These are phyloP conservation scores for Stenoptilia bipunctidactyla DNA, from an alignment of 2,888 invertebrate genomes.

Conservation along the genomic window DNA sequence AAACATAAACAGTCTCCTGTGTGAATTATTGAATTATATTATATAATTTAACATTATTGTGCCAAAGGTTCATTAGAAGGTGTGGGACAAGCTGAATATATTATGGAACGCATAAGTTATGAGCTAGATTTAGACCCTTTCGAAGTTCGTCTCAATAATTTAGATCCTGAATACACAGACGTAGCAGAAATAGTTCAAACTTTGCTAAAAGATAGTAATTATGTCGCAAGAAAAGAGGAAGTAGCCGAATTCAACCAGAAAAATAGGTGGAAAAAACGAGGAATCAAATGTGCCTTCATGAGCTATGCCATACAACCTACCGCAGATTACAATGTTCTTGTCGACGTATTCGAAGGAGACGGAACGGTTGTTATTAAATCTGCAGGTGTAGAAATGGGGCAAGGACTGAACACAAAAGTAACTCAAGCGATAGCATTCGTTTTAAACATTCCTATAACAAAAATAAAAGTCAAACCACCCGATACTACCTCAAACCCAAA, in stretches of 20 bases:
- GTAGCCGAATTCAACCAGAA: constrained; percentile 73
- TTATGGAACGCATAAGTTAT: constrained; percentile 16
- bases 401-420: constrained; percentile 82
- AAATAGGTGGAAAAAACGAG: constrained; percentile 85
- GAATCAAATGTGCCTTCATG: constrained; percentile 77
- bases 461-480: constrained; percentile 75
- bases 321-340: constrained; percentile 68
- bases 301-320: constrained; percentile 71
- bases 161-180: constrained; percentile 9
- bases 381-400: constrained; percentile 83
- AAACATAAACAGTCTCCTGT: neutral
- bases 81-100: constrained; percentile 1
- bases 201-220: constrained; percentile 49
- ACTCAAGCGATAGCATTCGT: constrained; percentile 76
- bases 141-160: constrained; percentile 12
- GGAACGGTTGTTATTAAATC: constrained; percentile 79
- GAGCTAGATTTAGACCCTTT: constrained; percentile 14
- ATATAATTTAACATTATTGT: no score
- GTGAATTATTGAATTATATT: no score
- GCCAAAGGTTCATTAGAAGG: neutral
- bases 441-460: constrained; percentile 74
- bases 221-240: constrained; percentile 61
- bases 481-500: constrained; percentile 76
- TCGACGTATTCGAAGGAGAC: constrained; percentile 79
- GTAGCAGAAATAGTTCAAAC: constrained; percentile 22